These are phyloP conservation scores for Elanus axillaris DNA, from an alignment of 2,113 vertebrate genomes.

Conservation along the genomic window DNA sequence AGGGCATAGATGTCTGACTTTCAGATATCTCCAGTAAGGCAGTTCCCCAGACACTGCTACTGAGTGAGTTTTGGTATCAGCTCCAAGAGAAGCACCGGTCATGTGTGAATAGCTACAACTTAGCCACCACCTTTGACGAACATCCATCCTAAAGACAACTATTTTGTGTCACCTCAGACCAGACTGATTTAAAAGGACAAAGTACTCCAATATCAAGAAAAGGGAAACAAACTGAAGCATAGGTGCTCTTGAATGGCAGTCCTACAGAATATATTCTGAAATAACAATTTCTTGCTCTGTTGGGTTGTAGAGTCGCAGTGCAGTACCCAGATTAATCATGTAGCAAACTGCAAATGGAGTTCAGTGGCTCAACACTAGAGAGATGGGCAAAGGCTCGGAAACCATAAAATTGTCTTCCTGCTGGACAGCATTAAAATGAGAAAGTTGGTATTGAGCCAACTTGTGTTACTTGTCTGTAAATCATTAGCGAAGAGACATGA, in stretches of 20 bases:
- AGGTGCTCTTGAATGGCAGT: neutral
- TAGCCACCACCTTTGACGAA: neutral
- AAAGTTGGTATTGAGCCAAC: neutral
- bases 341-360: neutral
- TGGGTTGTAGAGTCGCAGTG: neutral
- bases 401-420: neutral
- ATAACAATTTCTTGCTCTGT: neutral
- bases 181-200: neutral
- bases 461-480: neutral
- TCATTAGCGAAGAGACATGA: neutral
- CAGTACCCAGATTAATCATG: neutral
- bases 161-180: neutral
- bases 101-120: neutral
- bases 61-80: neutral
- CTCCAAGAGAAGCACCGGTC: neutral
- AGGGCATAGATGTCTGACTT: neutral
- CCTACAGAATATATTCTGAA: neutral
- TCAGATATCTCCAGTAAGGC: neutral
- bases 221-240: neutral
- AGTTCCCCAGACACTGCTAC: neutral
- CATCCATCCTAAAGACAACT: neutral
- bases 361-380: neutral
- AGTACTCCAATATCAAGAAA: neutral
- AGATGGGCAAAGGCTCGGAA: neutral
- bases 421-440: neutral